A percentile compares a stretch with the other conserved stretches of the same genome.
phyloP scores from a whole-genome alignment of 1,140 invertebrate species.

The Neelides sp. region DNA sequence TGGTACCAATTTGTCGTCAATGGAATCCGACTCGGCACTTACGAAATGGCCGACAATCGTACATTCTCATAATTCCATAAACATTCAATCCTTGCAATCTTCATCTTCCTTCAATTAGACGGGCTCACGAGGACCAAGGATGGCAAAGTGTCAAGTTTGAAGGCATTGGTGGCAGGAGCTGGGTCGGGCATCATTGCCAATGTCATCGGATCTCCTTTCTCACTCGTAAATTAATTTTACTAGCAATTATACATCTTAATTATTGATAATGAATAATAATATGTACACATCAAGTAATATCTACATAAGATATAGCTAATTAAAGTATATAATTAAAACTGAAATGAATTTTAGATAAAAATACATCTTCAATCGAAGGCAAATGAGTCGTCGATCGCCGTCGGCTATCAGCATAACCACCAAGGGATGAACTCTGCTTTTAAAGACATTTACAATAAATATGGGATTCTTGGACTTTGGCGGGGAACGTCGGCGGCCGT shows the following conservation, averaged over 20 bases:
- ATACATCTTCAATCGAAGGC: slow-evolving; percentile 74
- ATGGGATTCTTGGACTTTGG: slow-evolving; percentile 60
- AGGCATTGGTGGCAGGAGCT: slow-evolving; percentile 48
- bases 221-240: slow-evolving; percentile 53
- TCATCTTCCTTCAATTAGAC: no score
- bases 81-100: no score
- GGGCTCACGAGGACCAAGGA: slow-evolving; percentile 54
- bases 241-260: no score
- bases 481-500: slow-evolving; percentile 61
- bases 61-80: no score
- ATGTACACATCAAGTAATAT: no score
- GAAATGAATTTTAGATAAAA: slow-evolving; percentile 48
- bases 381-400: slow-evolving; percentile 55
- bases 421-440: slow-evolving; percentile 54
- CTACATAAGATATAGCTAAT: no score
- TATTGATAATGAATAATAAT: no score
- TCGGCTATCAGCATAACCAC: slow-evolving; percentile 74
- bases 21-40: slow-evolving; percentile 57
- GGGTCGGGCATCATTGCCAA: slow-evolving; percentile 58
- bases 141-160: slow-evolving; percentile 44
- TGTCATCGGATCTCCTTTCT: slow-evolving; percentile 64
- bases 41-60: slow-evolving; percentile 59
- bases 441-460: slow-evolving; percentile 48
- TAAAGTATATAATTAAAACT: slow-evolving; percentile 3
- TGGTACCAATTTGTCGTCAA: slow-evolving; percentile 58